Conservation (phyloP, 2,888 invertebrate genomes). For the Agrypnus murinus region DNA sequence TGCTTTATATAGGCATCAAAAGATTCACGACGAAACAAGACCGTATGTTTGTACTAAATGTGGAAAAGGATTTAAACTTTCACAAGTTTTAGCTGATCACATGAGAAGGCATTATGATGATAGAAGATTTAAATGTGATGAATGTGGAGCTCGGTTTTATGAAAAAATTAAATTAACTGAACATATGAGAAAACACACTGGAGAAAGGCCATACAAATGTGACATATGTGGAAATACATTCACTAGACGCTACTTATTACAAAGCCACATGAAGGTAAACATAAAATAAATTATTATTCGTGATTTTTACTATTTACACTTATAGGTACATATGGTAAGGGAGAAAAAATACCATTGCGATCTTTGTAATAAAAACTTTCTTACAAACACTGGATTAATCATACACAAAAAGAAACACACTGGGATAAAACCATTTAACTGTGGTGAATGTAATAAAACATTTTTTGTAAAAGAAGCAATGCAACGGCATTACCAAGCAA, state of each 20-base stretch:
- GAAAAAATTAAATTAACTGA: conserved; percentile 48
- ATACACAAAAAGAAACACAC: conserved; percentile 64
- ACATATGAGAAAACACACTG: conserved; percentile 63
- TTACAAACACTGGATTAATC: conserved; percentile 13
- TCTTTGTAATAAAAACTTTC: conserved; percentile 49
- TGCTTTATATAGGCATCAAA: conserved; percentile 35
- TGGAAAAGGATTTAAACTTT: conserved; percentile 47
- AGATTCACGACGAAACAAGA: conserved; percentile 29
- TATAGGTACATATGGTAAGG: conserved; percentile 54
- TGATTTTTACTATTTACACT: background rate
- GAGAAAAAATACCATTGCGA: conserved; percentile 57
- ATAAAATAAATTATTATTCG: background rate
- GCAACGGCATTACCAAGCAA: conserved; percentile 55
- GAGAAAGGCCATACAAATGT: conserved; percentile 49
- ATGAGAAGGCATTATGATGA: conserved; percentile 49
- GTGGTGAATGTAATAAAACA: conserved; percentile 56
- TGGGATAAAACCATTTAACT: conserved; percentile 62
- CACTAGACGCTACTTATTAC: conserved; percentile 16
- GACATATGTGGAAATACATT: conserved; percentile 39
- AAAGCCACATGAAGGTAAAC: conserved; percentile 51
- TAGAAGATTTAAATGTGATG: conserved; percentile 45
- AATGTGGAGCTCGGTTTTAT: conserved; percentile 51
- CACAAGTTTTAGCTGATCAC: conserved; percentile 48
- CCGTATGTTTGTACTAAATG: conserved; percentile 50
- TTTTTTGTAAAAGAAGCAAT: conserved; percentile 57